A percentile compares a stretch with the other conserved stretches of the same genome.
These are phyloP conservation scores for Temnopleurus reevesii DNA, from an alignment of 53 echinoderm and acorn worm species.

Conservation along the genomic window DNA sequence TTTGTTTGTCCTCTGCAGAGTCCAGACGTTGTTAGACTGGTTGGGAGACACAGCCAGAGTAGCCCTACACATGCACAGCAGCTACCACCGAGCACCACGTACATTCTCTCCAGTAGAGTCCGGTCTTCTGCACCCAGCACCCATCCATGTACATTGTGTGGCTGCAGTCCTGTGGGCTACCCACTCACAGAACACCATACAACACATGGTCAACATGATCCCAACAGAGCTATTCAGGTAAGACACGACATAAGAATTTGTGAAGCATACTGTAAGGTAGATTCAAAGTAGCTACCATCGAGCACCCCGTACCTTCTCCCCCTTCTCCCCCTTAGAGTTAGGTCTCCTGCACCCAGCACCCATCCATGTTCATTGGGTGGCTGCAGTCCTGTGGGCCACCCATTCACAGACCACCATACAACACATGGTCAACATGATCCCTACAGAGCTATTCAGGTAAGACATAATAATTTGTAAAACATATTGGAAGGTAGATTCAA, in stretches of 20 bases:
- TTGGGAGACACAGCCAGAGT: conserved; percentile 96
- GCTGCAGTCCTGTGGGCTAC: conserved; percentile 92
- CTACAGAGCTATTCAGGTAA: conserved; percentile 92
- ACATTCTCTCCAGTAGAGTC: conserved; percentile 91
- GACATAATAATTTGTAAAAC: too few relatives aligned
- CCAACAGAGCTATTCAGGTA: conserved; percentile 97
- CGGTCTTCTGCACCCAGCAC: conserved; percentile 84
- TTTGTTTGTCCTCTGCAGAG: conserved; percentile 56
- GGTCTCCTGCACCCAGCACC: conserved; percentile 83
- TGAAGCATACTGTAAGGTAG: too few relatives aligned
- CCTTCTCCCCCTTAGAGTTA: conserved; percentile 83
- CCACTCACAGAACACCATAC: conserved; percentile 62
- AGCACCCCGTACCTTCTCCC: conserved; percentile 86
- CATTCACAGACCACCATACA: conserved; percentile 59
- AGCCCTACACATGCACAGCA: conserved; percentile 89
- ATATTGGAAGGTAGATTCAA: too few relatives aligned
- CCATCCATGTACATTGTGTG: conserved; percentile 87
- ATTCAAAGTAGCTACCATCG: conserved; percentile 86
- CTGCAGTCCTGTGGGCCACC: conserved; percentile 81
- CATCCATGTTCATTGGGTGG: conserved; percentile 78
- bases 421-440: conserved; percentile 67
- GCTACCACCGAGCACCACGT: conserved; percentile 73
- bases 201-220: conserved; percentile 73
- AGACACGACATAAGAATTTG: too few relatives aligned
- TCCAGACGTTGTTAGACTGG: conserved; percentile 93